These are phyloP conservation scores for Caenorhabditis elegans DNA, from an alignment of 1,140 invertebrate genomes.

Conservation along the genomic window DNA sequence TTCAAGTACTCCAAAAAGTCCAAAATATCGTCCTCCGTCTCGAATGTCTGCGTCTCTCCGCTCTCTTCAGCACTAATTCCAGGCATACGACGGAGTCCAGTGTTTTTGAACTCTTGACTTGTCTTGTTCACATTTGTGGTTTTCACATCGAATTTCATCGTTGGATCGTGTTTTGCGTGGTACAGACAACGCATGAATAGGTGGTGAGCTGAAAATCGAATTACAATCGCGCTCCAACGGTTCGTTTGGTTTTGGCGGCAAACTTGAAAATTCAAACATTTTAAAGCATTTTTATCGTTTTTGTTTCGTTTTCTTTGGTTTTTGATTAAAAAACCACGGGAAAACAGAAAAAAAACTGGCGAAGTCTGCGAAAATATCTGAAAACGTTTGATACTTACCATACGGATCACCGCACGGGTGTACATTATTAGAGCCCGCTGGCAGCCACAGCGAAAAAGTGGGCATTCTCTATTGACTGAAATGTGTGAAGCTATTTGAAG, in stretches of 20 bases:
- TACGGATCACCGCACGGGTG: neutral
- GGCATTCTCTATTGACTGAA: neutral
- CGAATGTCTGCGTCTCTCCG: neutral
- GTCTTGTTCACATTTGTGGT: neutral
- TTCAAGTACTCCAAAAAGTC: neutral
- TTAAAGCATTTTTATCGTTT: too few relatives aligned
- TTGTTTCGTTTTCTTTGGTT: too few relatives aligned
- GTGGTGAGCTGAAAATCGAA: constrained; percentile 14
- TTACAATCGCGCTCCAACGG: too few relatives aligned
- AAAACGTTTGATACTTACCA: neutral
- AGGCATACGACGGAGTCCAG: neutral
- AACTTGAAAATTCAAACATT: too few relatives aligned
- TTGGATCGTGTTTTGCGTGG: neutral
- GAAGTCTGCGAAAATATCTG: too few relatives aligned
- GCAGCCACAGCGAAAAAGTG: neutral
- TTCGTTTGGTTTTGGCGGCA: too few relatives aligned
- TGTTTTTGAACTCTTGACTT: neutral
- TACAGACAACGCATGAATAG: constrained; percentile 22
- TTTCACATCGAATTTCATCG: constrained; percentile 16
- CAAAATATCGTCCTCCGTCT: constrained; percentile 10
- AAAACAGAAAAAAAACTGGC: too few relatives aligned
- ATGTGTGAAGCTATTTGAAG: too few relatives aligned
- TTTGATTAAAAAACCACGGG: too few relatives aligned
- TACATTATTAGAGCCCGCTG: neutral
- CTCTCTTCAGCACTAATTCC: neutral